Percentiles rank a stretch among this genome's conserved stretches.
phyloP scores from a whole-genome alignment of 2,113 vertebrate genomes.

The Sialia sialis region DNA sequence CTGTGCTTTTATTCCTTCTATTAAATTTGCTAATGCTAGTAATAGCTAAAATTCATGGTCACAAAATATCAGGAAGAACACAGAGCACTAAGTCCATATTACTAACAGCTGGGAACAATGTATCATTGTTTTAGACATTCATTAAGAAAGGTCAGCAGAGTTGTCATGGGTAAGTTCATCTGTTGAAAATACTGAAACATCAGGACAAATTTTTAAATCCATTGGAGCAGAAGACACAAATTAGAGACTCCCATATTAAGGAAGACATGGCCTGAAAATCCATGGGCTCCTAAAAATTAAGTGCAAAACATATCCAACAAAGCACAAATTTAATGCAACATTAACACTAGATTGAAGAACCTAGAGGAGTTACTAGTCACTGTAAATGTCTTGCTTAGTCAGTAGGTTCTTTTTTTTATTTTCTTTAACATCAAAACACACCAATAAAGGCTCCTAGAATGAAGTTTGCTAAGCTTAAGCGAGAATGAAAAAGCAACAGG shows the following conservation, averaged over 20 bases:
- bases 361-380: not conserved
- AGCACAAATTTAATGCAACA: not conserved
- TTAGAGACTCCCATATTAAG: not conserved
- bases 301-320: not conserved
- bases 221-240: not conserved
- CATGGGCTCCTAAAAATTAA: not conserved
- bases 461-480: not conserved
- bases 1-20: not conserved
- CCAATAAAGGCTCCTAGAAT: not conserved
- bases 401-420: not conserved
- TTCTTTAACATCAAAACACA: not conserved
- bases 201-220: not conserved
- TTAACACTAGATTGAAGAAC: not conserved
- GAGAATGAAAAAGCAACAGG: not conserved
- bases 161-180: not conserved
- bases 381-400: not conserved
- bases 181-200: not conserved
- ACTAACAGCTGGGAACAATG: not conserved
- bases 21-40: not conserved
- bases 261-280: not conserved
- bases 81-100: not conserved
- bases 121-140: not conserved
- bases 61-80: not conserved
- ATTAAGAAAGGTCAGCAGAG: not conserved
- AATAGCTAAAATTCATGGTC: not conserved